Evolutionary conservation across 2,113 vertebrate species (phyloP).

Genomic region (Aptenodytes forsteri): DNA sequence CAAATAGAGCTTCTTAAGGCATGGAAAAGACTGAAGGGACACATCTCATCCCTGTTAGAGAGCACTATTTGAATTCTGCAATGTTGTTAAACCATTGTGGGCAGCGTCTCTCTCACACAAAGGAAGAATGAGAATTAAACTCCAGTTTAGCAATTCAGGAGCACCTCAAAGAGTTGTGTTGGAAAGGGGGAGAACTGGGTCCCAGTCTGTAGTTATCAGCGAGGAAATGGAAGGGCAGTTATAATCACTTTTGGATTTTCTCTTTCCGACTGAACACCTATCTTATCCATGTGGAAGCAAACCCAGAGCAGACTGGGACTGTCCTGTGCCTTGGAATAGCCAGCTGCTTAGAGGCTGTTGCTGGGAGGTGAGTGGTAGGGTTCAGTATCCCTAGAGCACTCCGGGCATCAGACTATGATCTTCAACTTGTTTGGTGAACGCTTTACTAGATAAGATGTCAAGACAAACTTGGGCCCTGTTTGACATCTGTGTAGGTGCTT

Average conservation of each 20-base stretch:
- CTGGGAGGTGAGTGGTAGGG: background rate
- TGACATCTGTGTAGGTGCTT: background rate
- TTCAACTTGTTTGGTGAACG: background rate
- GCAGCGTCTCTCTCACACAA: background rate
- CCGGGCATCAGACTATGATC: fast-evolving
- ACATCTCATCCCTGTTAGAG: background rate
- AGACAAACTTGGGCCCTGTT: background rate
- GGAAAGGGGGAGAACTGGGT: background rate
- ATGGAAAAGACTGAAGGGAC: background rate
- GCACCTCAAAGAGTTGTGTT: background rate
- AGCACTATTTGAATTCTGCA: background rate
- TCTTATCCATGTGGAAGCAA: background rate
- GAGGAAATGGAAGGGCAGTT: background rate
- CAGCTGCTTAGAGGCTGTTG: background rate
- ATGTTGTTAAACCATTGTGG: background rate
- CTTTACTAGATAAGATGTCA: background rate
- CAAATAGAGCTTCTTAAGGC: background rate
- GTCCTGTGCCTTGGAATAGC: background rate
- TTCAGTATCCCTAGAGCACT: background rate
- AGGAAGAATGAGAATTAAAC: background rate
- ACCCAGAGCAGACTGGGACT: background rate
- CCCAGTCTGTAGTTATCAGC: background rate
- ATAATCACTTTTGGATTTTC: background rate
- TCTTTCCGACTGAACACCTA: background rate
- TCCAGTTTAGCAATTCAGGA: background rate